Evolutionary conservation across 1,140 invertebrate genomes (phyloP).

Genomic region (Globodera rostochiensis): DNA sequence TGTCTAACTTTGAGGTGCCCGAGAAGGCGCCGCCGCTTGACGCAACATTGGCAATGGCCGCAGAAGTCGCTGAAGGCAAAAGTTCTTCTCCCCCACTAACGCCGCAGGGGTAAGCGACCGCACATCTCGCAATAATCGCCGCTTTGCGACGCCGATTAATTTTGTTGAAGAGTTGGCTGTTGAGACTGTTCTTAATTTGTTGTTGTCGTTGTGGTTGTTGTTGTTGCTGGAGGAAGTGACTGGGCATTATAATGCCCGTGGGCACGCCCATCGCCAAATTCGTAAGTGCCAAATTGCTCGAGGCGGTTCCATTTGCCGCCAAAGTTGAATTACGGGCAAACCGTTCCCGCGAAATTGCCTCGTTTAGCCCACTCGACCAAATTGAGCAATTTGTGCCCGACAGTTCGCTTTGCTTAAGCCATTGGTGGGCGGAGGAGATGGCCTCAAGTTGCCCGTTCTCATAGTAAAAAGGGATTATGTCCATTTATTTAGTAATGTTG

Average conservation of each 20-base stretch:
- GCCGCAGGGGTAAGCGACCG: no score
- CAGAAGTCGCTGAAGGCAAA: not conserved
- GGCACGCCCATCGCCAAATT: not conserved
- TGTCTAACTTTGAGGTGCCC: not conserved
- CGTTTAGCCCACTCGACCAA: not conserved
- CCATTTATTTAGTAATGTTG: not conserved
- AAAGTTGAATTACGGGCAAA: not conserved
- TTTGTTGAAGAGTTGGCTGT: not conserved
- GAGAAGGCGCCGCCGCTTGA: not conserved
- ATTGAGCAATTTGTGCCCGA: not conserved
- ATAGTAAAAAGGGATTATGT: constrained; percentile 8
- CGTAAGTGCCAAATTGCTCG: not conserved
- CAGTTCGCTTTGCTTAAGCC: not conserved
- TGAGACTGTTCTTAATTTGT: not conserved
- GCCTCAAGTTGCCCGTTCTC: constrained; percentile 8
- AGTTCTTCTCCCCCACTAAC: not conserved
- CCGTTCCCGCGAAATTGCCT: constrained; percentile 7
- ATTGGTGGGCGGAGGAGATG: not conserved
- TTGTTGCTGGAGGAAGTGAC: not conserved
- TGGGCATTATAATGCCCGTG: not conserved
- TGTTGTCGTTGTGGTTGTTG: not conserved
- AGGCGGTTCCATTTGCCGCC: not conserved
- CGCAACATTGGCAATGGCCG: not conserved
- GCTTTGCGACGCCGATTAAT: not conserved
- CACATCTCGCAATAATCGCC: not conserved